A percentile compares a stretch with the other conserved stretches of the same genome.
phyloP scores from a whole-genome alignment of 2,113 vertebrate genomes.

The Neotragus pygmaeus region DNA sequence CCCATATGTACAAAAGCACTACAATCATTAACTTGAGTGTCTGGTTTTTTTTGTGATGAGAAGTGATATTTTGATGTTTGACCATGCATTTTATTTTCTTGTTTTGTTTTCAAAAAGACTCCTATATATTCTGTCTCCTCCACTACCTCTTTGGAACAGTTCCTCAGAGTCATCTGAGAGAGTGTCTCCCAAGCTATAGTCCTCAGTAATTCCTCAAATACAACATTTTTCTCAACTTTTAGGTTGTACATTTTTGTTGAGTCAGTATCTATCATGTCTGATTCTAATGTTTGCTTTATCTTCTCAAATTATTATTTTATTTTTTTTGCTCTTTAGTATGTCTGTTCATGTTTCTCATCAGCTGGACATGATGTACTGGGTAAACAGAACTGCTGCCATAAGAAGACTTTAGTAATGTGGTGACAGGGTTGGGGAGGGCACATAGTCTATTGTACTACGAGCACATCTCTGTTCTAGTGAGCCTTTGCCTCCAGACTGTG shows the following conservation, averaged over 20 bases:
- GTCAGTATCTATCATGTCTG: not conserved
- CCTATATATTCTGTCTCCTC: not conserved
- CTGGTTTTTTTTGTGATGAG: not conserved
- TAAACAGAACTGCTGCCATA: not conserved
- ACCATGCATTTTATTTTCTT: not conserved
- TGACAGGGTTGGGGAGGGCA: not conserved
- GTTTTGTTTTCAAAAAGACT: not conserved
- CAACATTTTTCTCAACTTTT: not conserved
- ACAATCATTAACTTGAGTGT: not conserved
- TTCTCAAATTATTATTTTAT: not conserved
- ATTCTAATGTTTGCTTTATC: not conserved
- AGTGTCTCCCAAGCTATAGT: not conserved
- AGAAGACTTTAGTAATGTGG: not conserved
- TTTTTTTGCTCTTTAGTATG: not conserved
- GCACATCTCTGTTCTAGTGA: not conserved
- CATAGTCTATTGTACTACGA: not conserved
- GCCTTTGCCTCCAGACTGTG: not conserved
- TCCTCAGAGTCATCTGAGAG: not conserved
- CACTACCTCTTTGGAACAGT: not conserved
- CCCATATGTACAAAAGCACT: not conserved
- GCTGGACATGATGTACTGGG: not conserved
- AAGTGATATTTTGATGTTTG: not conserved
- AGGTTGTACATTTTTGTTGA: not conserved
- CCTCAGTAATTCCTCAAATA: not conserved
- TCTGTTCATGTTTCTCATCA: not conserved